phyloP scores from a whole-genome alignment of 2,888 invertebrate species.

The Willowsia nigromaculata region DNA sequence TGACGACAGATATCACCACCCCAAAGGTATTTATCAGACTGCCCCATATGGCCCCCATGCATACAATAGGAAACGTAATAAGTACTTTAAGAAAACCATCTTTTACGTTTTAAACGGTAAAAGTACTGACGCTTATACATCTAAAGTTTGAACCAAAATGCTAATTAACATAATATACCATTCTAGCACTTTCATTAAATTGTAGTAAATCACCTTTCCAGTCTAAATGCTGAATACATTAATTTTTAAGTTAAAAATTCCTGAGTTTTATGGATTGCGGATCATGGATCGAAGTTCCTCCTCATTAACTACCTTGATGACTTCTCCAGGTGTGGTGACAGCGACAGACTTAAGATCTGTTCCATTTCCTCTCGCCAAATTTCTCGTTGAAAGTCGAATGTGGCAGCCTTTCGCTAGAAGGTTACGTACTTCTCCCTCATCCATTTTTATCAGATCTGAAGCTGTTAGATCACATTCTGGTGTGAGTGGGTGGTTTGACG shows the following conservation, averaged over 20 bases:
- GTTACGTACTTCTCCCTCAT: constrained; percentile 30
- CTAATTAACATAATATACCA: no score
- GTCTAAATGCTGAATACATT: constrained; percentile 4
- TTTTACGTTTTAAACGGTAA: neutral
- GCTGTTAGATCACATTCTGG: constrained; percentile 59
- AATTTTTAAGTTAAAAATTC: neutral
- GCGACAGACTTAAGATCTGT: constrained; percentile 47
- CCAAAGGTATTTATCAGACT: neutral
- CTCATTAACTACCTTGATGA: constrained; percentile 6
- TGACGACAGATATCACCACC: neutral
- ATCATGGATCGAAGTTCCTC: constrained; percentile 55
- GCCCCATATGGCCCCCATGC: neutral
- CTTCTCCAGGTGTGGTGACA: neutral
- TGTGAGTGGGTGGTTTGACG: constrained; percentile 63
- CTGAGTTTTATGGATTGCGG: constrained; percentile 31
- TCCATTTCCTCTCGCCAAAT: constrained; percentile 37
- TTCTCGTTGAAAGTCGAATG: constrained; percentile 46
- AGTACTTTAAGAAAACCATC: neutral
- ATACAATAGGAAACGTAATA: neutral
- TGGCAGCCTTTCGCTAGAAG: constrained; percentile 36
- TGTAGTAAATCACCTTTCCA: neutral
- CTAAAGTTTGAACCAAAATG: no score
- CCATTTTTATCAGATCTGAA: constrained; percentile 45
- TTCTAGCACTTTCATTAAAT: no score
- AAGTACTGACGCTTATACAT: no score